Evolutionary conservation across 1,140 invertebrate genomes (phyloP), one percentile per base, ranked within the genome.

Genomic region (Brachionus rubens): DNA sequence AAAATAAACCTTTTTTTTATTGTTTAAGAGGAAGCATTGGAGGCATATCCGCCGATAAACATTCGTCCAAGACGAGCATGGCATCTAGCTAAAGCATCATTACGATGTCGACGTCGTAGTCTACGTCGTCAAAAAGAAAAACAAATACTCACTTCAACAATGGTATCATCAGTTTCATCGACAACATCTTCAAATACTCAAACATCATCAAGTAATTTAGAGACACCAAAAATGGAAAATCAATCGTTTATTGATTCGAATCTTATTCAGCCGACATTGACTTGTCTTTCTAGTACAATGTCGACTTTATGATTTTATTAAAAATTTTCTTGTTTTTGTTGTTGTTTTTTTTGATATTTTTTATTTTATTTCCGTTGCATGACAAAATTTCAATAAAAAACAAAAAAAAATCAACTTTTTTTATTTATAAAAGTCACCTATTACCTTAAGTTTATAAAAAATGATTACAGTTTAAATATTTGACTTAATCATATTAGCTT

Each of bases 321-420:
- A 36, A 33, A 33, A 21, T 48, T 48, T 48, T n/a, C 16, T 3
- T 21, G 12, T 48, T 21, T 48, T 48, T 48, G 6, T 48, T 36
- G 33, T 36, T 36, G 33, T 48, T 52, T 52, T n/a, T n/a, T n/a
- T n/a, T n/a, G n/a, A n/a, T n/a, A n/a, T n/a, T n/a, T n/a, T n/a
- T n/a, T n/a, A n/a, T n/a, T n/a, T 59, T 59, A 59, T 59, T 59
- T 59, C 30, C 30, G 30, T 59, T 59, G n/a, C n/a, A n/a, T n/a
- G n/a, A n/a, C n/a, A 36, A 36, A 36, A 36, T 36, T 36, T 36
- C 9, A 9, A 36, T 36, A 5, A 5, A 5, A 36, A 36, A 36
- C 9, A 36, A 36, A 36, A 36, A 5, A 36, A n/a, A n/a, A n/a
- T n/a, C n/a, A n/a, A n/a, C n/a, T n/a, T n/a, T n/a, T n/a, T n/a